Evolutionary conservation across 2,113 vertebrate genomes (phyloP).

Genomic region (Leiothrix lutea): DNA sequence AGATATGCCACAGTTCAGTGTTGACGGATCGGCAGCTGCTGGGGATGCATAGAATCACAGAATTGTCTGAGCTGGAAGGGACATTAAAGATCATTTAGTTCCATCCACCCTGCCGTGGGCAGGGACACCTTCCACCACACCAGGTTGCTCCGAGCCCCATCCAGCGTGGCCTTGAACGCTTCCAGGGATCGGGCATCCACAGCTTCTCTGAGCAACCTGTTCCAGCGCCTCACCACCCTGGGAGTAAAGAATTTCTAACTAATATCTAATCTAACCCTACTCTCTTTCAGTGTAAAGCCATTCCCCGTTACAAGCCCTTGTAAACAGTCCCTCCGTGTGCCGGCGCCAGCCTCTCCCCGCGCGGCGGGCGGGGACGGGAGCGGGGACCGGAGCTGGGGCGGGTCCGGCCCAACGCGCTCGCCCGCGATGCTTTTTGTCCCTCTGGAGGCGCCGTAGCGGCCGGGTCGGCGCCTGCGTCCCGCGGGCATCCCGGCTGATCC

Average conservation of each 20-base stretch:
- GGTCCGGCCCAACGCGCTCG: neutral
- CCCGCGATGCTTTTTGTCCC: rapidly evolving
- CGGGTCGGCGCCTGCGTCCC: neutral
- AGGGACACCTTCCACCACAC: rapidly evolving
- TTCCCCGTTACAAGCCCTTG: too few relatives aligned
- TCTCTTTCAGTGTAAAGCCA: neutral
- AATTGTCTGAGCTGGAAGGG: neutral
- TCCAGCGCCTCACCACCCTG: rapidly evolving
- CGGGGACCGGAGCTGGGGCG: too few relatives aligned
- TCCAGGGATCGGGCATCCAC: neutral
- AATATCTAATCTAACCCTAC: too few relatives aligned
- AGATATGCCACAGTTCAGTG: rapidly evolving
- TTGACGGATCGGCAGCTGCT: rapidly evolving
- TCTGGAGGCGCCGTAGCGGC: neutral
- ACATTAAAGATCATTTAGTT: neutral
- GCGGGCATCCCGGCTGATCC: neutral
- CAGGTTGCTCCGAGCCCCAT: neutral
- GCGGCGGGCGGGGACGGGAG: rapidly evolving
- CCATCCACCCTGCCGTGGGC: rapidly evolving
- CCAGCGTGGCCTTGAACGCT: neutral
- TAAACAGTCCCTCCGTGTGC: rapidly evolving
- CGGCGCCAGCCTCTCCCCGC: neutral
- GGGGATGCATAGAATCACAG: neutral
- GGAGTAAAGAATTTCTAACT: too few relatives aligned
- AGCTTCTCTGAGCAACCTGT: rapidly evolving